Base-by-base conservation (phyloP, 2,888 invertebrate genomes). In the Achlya flavicornis region DNA sequence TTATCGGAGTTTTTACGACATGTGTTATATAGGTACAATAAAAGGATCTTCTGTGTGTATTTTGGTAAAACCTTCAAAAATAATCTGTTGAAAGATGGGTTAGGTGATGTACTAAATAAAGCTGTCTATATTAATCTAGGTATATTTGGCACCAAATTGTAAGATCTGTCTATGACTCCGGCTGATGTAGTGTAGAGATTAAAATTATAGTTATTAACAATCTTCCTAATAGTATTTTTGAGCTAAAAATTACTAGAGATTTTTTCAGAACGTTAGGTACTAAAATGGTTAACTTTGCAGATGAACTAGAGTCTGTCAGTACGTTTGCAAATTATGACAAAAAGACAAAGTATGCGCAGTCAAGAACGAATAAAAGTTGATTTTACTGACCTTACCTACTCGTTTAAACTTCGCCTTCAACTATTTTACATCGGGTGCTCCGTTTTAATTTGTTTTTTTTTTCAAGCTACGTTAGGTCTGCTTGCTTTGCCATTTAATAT, bases 371-470 rank as follows among this genome's bases (percentile, higher is more conserved):
- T 60, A 38, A 33, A 64, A 46, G n/a, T 64, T 43, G 62, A 63
- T 73, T 72, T 48, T 70, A 61, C 74, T 71, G 69, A 74, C 78
- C 66, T 64, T 73, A 75, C 66, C 64, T 73, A 75, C 66, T 64
- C 46, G 53, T 70, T 71, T 70, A 62, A 61, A 65, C 66, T 66
- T 63, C 53, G 61, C 68, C 67, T 65, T 48, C 61, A 46, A 60
- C 35, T 43, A 48, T 61, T 61, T 16, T 58, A 63, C 46, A 63
- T 71, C 62, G 69, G 63, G 64, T 61, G 65, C 65, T 68, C 61
- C 64, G 62, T 65, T 69, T 70, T 69, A 70, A 69, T 71, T 66
- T 69, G 59, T 57, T 66, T 64, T 67, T 72, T 67, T 72, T 69
- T 74, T 66, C 53, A 64, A 67, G 58, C 58, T 59, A 58, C 58